Evolutionary conservation across 2,888 invertebrate species (phyloP), one percentile per base, ranked within the genome.

Genomic region (Argynnis bischoffii): DNA sequence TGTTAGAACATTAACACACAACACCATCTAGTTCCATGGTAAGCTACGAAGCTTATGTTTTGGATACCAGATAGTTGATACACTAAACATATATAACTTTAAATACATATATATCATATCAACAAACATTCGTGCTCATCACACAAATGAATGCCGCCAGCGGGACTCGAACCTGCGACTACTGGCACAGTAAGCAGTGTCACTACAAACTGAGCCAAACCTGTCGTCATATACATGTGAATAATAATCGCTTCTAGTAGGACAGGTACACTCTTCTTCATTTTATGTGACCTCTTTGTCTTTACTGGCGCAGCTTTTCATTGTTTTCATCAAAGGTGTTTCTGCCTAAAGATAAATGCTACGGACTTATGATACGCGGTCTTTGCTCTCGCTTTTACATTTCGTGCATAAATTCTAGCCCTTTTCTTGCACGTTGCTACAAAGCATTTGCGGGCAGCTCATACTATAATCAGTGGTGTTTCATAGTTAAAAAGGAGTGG

Each of bases 291-390:
- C 54, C 55, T 46, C 69, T 67, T 69, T 67, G 64, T 64, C 35
- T 35, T 46, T 59, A 55, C 21, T 60, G 48, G 53, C 53, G 46
- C 50, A 64, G 61, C 60, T 41, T 70, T 67, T 64, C 64, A 63
- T 67, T 70, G 64, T 70, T 64, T 70, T 63, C 64, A 53, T 67
- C 70, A 67, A 70, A 70, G 67, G 67, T 70, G 64, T 65, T 61
- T 57, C 66, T 59, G 59, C 48, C 55, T 67, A 51, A 50, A 41
- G 18, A 59, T 66, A 63, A 59, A 55, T 63, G 48, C 59, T 35
- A 66, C 66, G 59, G 66, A 63, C 63, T 65, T 56, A 54, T 66
- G 63, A 66, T 55, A 21, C 50, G 60, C 26, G 66, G 18, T 69
- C 66, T 69, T 63, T 69, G 54, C 61, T 53, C 53, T 63, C 21